Evolutionary conservation across 2,888 invertebrate genomes (phyloP).

Genomic region (Escarpia spicata): DNA sequence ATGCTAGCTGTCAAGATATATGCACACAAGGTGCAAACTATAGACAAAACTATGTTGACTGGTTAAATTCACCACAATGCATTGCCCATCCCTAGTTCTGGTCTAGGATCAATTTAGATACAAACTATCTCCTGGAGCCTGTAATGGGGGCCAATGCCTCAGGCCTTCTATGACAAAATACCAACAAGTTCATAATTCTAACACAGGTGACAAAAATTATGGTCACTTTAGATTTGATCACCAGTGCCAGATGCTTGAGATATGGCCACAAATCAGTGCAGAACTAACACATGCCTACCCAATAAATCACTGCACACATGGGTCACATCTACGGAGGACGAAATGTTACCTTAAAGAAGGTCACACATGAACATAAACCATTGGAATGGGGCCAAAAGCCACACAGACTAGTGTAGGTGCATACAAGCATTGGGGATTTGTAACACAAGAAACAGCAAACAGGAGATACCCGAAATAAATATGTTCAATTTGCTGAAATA

Average conservation of each 20-base stretch:
- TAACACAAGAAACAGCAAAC: not conserved
- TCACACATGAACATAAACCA: not conserved
- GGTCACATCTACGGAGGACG: not conserved
- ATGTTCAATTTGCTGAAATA: not conserved
- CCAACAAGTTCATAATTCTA: not conserved
- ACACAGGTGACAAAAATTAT: not conserved
- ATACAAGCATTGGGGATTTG: not conserved
- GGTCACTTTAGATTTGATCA: not conserved
- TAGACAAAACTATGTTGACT: not conserved
- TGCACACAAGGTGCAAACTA: not conserved
- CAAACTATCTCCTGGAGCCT: not conserved
- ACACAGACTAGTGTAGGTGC: not conserved
- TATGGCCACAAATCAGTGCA: not conserved
- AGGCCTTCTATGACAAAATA: not conserved
- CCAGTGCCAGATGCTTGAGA: not conserved
- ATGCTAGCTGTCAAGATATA: not conserved
- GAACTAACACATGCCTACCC: not conserved
- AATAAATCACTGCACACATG: slow-evolving; percentile 16
- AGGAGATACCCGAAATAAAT: not conserved
- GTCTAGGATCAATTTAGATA: not conserved
- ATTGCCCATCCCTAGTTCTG: not conserved
- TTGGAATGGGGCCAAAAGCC: not conserved
- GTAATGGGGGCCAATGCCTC: not conserved
- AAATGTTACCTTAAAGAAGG: not conserved
- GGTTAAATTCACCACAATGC: not conserved